Conservation (phyloP, 2,888 invertebrate species). For the Alsophila aescularia region DNA sequence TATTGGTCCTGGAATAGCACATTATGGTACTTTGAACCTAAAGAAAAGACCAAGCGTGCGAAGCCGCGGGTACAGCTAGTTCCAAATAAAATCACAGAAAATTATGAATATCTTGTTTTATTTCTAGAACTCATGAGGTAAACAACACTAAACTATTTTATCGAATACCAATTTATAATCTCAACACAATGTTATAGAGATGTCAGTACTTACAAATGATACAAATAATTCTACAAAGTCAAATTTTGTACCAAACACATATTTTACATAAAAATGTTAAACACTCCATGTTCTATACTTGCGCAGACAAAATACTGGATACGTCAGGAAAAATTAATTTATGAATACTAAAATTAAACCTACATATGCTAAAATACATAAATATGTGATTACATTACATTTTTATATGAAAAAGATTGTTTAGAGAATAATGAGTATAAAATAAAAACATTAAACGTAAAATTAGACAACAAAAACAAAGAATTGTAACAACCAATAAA, state of each 20-base stretch:
- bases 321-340: constrained; percentile 37
- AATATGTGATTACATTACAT: constrained; percentile 71
- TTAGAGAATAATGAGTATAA: constrained; percentile 52
- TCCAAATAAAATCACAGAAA: constrained; percentile 50
- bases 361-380: constrained; percentile 76
- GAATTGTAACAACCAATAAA: constrained; percentile 73
- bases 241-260: constrained; percentile 55
- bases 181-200: constrained; percentile 59
- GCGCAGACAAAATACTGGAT: constrained; percentile 58
- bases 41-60: too few relatives aligned
- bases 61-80: too few relatives aligned
- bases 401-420: constrained; percentile 54
- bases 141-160: constrained; percentile 79
- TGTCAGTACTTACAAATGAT: constrained; percentile 49
- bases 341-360: constrained; percentile 74
- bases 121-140: constrained; percentile 84
- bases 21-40: too few relatives aligned
- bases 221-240: constrained; percentile 41
- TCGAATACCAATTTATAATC: constrained; percentile 65
- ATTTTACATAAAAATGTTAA: constrained; percentile 46
- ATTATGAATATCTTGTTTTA: constrained; percentile 76
- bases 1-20: too few relatives aligned
- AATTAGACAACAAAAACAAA: constrained; percentile 81
- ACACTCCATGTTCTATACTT: constrained; percentile 62
- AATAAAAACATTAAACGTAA: constrained; percentile 71